These are phyloP conservation scores for Lagocephalus sceleratus DNA, from an alignment of 2,797 vertebrate genomes.

Conservation along the genomic window DNA sequence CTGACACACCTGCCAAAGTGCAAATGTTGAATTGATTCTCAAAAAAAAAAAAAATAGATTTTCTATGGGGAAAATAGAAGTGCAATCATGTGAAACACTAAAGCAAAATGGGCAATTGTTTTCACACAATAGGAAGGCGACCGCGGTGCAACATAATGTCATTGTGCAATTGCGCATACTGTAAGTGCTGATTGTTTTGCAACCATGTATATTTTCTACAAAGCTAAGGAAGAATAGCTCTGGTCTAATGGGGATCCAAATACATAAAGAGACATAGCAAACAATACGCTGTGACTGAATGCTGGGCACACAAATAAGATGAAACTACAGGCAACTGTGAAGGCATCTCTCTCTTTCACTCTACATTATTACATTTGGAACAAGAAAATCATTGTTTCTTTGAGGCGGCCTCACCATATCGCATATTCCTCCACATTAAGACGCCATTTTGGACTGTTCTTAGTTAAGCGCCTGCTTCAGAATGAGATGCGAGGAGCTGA, in stretches of 20 bases:
- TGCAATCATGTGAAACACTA: constrained; percentile 11
- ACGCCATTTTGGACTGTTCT: background rate
- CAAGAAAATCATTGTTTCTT: constrained; percentile 1
- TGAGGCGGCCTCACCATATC: background rate
- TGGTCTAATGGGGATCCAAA: constrained; percentile 5
- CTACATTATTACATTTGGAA: constrained; percentile 1
- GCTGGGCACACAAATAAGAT: background rate
- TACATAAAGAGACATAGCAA: constrained; percentile 4
- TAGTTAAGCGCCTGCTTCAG: constrained; percentile 4
- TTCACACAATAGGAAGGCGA: constrained; percentile 14
- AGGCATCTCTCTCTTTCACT: constrained; percentile 11
- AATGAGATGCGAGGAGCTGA: constrained; percentile 7
- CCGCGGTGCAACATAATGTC: constrained; percentile 1
- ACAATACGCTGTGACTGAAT: constrained; percentile 7
- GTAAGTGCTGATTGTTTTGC: constrained; percentile 17
- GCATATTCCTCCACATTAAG: background rate
- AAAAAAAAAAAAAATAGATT: constrained; percentile 1
- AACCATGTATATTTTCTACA: constrained; percentile 12
- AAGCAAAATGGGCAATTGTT: constrained; percentile 16
- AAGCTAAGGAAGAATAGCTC: constrained; percentile 4
- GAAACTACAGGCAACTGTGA: too few relatives aligned
- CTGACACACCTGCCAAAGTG: background rate
- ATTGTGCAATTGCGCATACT: constrained; percentile 7
- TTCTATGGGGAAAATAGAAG: constrained; percentile 3
- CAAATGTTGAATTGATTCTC: background rate